Conservation (phyloP, 2,797 vertebrate species). For the Labeo calbasu region DNA sequence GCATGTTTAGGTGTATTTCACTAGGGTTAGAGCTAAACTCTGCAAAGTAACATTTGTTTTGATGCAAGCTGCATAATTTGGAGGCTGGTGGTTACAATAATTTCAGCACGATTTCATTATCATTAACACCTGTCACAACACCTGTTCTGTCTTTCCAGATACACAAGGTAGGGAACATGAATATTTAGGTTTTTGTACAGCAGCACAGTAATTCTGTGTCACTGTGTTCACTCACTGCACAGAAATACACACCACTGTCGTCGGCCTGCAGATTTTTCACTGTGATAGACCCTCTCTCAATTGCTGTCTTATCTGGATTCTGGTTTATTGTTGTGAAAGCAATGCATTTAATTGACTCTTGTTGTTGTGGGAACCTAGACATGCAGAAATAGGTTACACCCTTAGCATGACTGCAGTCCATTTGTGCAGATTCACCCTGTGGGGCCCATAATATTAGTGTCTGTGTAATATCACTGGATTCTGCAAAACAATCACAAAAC, state of each 20-base stretch:
- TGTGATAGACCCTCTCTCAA: constrained; percentile 47
- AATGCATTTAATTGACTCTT: constrained; percentile 40
- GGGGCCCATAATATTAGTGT: constrained; percentile 30
- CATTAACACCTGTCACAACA: too few species aligned
- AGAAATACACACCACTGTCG: constrained; percentile 52
- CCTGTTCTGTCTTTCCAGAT: too few species aligned
- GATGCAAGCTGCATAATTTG: constrained; percentile 42
- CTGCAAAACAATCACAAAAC: too few species aligned
- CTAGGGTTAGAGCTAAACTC: too few species aligned
- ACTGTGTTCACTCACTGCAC: constrained; percentile 57
- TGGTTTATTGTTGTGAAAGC: background rate
- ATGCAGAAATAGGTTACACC: fast-evolving
- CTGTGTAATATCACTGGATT: too few species aligned
- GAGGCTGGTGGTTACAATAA: too few species aligned
- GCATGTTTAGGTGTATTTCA: too few species aligned
- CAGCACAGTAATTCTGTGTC: constrained; percentile 23
- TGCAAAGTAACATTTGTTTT: constrained; percentile 54
- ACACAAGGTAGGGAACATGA: too few species aligned
- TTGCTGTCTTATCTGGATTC: background rate
- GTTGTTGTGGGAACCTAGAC: constrained; percentile 43
- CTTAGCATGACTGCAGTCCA: constrained; percentile 48
- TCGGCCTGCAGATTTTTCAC: constrained; percentile 46
- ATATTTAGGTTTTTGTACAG: constrained; percentile 54
- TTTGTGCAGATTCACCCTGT: background rate
- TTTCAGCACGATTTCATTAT: too few species aligned